Evolutionary conservation across 2,113 vertebrate genomes (phyloP), one percentile per base, ranked within the genome.

Genomic region (Thunnus maccoyii): DNA sequence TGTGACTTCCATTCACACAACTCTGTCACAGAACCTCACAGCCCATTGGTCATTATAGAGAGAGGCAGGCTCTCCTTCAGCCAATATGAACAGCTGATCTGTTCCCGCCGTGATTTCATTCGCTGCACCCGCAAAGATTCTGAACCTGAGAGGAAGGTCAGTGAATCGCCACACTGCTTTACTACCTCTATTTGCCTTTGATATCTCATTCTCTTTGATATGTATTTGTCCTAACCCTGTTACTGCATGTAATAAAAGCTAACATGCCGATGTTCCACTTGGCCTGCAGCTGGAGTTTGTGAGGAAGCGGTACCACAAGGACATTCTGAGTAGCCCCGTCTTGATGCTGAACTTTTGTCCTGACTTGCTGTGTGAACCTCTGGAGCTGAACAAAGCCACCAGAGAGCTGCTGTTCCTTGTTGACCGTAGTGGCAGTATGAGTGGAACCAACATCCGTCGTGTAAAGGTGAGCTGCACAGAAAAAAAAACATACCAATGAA

Each of bases 321-420:
- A 99, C 89, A 97, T 99, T 83, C 93, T 97, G 82, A 90, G 92
- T 85, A 99, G 97, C 88, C 98, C 98, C 0, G 97, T 99, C 78
- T 79, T 99, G 95, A 97, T 97, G 97, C 96, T 99, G 65, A 99
- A 98, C 89, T 99, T 99, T 95, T 99, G 98, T 85, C 98, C 98
- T 0, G 94, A 88, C 76, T 85, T 94, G 65, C 94, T 96, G 86
- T 30, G 66, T 0, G 46, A 90, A 71, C 94, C 96, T 0, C 81
- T 93, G 36, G 95, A 96, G 87, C 93, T 98, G 77, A 96, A 96
- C 90, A 94, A 90, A 1, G 86, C 96, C 60, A 97, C 96, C 27
- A 94, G 98, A 0, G 98, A 99, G 86, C 81, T 99, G 41, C 82
- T 99, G 61, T 99, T 99, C 89, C 94, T 99, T 3, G 1, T 99